A percentile compares a stretch with the other conserved stretches of the same genome.
Evolutionary conservation across 2,797 vertebrate species (phyloP).

Genomic region (Sciurus carolinensis): DNA sequence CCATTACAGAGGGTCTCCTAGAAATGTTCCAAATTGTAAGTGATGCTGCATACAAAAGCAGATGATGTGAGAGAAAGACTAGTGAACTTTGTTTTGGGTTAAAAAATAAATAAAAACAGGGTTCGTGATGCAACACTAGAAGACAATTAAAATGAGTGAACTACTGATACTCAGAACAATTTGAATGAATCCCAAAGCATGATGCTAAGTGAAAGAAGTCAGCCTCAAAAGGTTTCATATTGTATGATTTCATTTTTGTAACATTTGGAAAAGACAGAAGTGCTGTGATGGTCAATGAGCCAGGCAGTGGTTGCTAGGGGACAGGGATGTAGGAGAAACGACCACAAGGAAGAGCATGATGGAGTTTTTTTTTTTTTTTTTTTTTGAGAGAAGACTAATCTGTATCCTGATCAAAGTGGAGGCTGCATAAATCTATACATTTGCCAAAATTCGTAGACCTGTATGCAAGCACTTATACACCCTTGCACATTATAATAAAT

Average conservation of each 20-base stretch:
- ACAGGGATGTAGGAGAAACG: neutral
- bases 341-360: neutral
- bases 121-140: neutral
- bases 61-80: neutral
- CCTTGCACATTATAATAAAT: neutral
- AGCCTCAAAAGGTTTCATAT: neutral
- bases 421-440: neutral
- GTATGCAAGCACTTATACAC: neutral
- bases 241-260: neutral
- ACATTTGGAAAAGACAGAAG: neutral
- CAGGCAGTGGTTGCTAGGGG: neutral
- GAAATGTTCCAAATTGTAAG: neutral
- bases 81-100: neutral
- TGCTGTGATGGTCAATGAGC: neutral
- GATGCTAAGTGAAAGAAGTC: neutral
- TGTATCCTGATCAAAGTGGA: neutral
- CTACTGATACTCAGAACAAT: neutral
- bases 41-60: neutral
- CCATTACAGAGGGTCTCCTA: neutral
- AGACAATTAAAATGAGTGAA: constrained; percentile 12
- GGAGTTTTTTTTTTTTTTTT: no score
- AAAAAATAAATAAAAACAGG: neutral
- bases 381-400: neutral
- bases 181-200: neutral
- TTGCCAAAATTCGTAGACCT: neutral